Evolutionary conservation across 1,140 invertebrate species (phyloP), one percentile per base, ranked within the genome.

Genomic region (Drosophila parvula): DNA sequence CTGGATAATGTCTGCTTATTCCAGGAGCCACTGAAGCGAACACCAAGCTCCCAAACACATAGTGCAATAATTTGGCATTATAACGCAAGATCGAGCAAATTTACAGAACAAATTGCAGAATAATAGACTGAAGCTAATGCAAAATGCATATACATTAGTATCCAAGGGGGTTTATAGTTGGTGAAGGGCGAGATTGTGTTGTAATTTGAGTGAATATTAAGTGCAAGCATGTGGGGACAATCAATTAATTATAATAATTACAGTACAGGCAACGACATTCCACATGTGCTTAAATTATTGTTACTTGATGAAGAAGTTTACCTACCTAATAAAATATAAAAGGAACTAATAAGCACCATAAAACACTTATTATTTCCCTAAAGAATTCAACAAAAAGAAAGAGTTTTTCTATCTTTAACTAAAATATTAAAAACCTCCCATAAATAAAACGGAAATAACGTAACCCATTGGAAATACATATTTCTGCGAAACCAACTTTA

Each of bases 11-110:
- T 45, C 58, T 59, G 11, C 36, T 43, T 45, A 28, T 22, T 34
- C 28, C 34, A 38, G 51, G 51, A 55, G 51, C 18, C 51, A 65
- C 57, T 44, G 57, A 28, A 65, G 62, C 57, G 62, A 45, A n/a
- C 56, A 12, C 4, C 11, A 34, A 36, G 62, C n/a, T 34, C 56
- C 30, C 27, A 58, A 53, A 27, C 55, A 61, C 38, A 36, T 41
- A 60, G 62, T 62, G 62, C 57, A 62, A 65, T 65, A 65, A 65
- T 62, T 59, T 59, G 28, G 53, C 59, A 60, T 81, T 82, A 47
- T 45, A 45, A 78, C 62, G 79, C 62, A 61, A 74, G 59, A 74
- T 53, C 48, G 74, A 60, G 69, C 58, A 83, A 76, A 76, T 45
- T 64, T 65, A 40, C 32, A 36, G 40, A 36, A 28, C 40, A 62